Evolutionary conservation across 2,888 invertebrate species (phyloP).

Genomic region (Hirudinaria manillensis): DNA sequence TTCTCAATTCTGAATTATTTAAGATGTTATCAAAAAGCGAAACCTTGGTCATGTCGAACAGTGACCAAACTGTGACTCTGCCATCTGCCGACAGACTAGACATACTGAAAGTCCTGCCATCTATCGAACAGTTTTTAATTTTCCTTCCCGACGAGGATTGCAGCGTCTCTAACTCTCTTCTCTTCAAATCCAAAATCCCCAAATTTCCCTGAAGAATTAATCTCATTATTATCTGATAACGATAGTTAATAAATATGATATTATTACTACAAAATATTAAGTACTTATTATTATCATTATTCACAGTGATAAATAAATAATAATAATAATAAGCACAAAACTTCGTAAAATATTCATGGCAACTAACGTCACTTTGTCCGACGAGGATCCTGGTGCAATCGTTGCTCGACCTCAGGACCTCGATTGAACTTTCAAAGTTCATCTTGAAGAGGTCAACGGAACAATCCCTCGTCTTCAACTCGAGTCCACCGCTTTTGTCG

Average conservation of each 20-base stretch:
- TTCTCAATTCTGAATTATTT: too few relatives aligned
- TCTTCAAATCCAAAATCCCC: not conserved
- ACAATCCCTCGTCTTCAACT: not conserved
- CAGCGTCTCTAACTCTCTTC: not conserved
- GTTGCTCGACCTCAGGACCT: not conserved
- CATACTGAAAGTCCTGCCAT: not conserved
- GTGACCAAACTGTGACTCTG: not conserved
- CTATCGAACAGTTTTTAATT: not conserved
- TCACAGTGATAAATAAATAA: too few relatives aligned
- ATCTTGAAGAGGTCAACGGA: not conserved
- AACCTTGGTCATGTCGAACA: not conserved
- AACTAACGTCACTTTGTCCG: too few relatives aligned
- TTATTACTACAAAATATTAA: too few relatives aligned
- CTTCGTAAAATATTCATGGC: too few relatives aligned
- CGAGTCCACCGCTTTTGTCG: not conserved
- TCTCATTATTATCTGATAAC: too few relatives aligned
- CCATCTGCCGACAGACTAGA: not conserved
- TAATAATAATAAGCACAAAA: too few relatives aligned
- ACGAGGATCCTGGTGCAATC: too few relatives aligned
- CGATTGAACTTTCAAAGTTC: not conserved
- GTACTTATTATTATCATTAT: too few relatives aligned
- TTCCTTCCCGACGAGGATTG: not conserved
- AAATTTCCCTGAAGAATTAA: not conserved
- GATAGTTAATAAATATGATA: too few relatives aligned
- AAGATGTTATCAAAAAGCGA: too few relatives aligned